Percentiles rank a stretch among this genome's conserved stretches.
These are phyloP conservation scores for Caenorhabditis wallacei DNA, from an alignment of 2,888 invertebrate species.

Conservation along the genomic window DNA sequence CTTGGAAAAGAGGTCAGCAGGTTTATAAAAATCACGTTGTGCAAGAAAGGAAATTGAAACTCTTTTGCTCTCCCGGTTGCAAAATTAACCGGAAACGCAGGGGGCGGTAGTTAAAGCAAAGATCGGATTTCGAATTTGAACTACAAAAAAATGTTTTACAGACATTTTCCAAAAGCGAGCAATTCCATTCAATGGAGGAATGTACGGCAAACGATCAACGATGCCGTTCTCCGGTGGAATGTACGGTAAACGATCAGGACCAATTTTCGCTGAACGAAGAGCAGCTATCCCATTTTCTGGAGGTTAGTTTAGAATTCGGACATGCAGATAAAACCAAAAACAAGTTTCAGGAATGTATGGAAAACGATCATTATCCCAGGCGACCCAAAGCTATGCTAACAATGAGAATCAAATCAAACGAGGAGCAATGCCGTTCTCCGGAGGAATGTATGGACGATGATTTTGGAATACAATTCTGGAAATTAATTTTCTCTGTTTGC, in stretches of 20 bases:
- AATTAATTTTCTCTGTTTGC: conserved; percentile 10
- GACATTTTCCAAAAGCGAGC: conserved; percentile 53
- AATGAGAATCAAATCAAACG: conserved; percentile 63
- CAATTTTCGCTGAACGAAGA: conserved; percentile 50
- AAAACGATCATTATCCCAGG: conserved; percentile 53
- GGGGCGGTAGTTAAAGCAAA: conserved; percentile 3
- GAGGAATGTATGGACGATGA: conserved; percentile 63
- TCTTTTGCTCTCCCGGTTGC: neutral
- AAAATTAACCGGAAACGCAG: neutral
- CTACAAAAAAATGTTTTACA: too few relatives aligned
- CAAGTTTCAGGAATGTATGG: conserved; percentile 61
- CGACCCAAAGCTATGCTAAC: conserved; percentile 46
- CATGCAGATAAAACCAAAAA: neutral
- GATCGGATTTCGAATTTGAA: conserved; percentile 16
- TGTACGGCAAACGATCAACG: conserved; percentile 72
- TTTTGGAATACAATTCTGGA: neutral
- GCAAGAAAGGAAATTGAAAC: conserved; percentile 35
- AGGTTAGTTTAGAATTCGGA: conserved; percentile 22
- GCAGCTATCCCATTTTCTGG: conserved; percentile 55
- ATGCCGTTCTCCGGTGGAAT: conserved; percentile 73
- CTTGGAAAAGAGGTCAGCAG: neutral
- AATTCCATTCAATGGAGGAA: conserved; percentile 74
- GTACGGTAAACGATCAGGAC: conserved; percentile 68
- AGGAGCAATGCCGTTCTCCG: conserved; percentile 62
- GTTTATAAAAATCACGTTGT: neutral